phyloP scores from a whole-genome alignment of 2,113 vertebrate species.

The Lagopus leucura region DNA sequence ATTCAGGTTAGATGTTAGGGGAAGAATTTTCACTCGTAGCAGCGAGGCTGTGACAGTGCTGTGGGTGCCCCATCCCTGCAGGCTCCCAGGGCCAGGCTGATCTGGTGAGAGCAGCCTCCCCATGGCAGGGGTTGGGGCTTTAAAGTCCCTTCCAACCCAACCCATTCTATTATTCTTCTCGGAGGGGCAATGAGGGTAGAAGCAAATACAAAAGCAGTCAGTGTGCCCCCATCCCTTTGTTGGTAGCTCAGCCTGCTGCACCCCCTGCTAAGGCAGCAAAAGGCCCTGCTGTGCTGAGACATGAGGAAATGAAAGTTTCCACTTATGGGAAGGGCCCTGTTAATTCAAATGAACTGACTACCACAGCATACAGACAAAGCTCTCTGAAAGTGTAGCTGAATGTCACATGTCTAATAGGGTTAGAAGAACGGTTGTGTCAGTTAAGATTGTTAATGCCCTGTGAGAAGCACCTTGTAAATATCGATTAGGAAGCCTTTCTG shows the following conservation, averaged over 20 bases:
- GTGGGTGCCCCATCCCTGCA: too few relatives aligned
- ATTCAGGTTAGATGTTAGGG: background rate
- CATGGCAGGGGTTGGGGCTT: too few relatives aligned
- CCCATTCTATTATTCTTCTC: background rate
- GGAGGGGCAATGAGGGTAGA: background rate
- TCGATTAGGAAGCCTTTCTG: background rate
- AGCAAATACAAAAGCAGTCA: background rate
- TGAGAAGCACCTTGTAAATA: conserved; percentile 5
- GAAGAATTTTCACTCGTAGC: too few relatives aligned
- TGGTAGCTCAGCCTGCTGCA: background rate
- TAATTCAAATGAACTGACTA: too few relatives aligned
- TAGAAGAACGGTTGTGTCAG: background rate
- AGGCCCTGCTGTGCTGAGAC: background rate
- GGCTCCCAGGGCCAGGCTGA: too few relatives aligned
- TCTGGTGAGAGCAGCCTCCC: too few relatives aligned
- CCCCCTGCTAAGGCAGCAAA: background rate
- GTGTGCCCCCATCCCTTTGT: rapidly evolving
- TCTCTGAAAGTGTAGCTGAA: background rate
- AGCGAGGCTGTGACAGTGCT: too few relatives aligned
- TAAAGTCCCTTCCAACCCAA: too few relatives aligned
- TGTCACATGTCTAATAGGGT: background rate
- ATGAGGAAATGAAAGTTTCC: background rate
- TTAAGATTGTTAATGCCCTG: background rate
- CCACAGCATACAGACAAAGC: background rate
- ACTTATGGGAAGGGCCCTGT: background rate